Evolutionary conservation across 2,113 vertebrate genomes (phyloP).

Genomic region (cattle (Bos taurus)): ARS-UCD2.0 NC_037328.1:156111001-156111500

Average conservation of each 20-base stretch:
- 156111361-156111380: rapidly evolving
- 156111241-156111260: background rate
- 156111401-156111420: background rate
- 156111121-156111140: background rate
- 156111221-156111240: background rate
- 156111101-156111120: background rate
- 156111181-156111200: background rate
- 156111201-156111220: background rate
- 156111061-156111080: background rate
- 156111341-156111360: background rate
- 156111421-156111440: no score
- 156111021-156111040: background rate
- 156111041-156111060: background rate
- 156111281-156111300: background rate
- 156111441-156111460: no score
- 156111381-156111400: background rate
- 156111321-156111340: background rate
- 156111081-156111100: background rate
- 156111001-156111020: background rate
- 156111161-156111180: background rate
- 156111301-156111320: background rate
- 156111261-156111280: background rate
- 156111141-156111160: background rate
- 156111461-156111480: no score
- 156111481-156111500: no score